phyloP scores from a whole-genome alignment of 2,113 vertebrate genomes.

The Pithys albifrons region DNA sequence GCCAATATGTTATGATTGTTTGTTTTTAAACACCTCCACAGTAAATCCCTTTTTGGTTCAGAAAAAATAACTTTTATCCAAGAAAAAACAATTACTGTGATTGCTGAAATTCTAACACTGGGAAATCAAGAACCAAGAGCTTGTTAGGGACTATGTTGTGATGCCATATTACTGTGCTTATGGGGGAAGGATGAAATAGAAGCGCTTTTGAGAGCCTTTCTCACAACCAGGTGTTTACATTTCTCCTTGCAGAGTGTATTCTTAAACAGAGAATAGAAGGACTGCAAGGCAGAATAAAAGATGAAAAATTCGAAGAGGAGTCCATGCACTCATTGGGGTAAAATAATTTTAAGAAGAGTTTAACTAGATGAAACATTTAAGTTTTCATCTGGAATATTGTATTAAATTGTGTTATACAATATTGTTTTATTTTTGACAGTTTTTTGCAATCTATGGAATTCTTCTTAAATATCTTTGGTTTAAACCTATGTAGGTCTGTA shows the following conservation, averaged over 20 bases:
- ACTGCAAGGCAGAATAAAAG: neutral
- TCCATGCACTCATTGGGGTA: neutral
- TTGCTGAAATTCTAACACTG: neutral
- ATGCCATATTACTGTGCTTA: neutral
- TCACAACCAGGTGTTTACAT: neutral
- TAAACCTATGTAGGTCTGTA: neutral
- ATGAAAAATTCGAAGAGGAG: neutral
- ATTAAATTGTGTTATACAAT: neutral
- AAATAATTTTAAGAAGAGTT: neutral
- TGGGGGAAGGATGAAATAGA: neutral
- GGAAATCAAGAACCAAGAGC: neutral
- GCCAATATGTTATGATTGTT: neutral
- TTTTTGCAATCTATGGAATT: neutral
- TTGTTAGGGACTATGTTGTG: neutral
- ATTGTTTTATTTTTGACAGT: neutral
- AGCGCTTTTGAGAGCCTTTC: neutral
- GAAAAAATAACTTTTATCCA: slow-evolving; percentile 8
- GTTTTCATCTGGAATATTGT: neutral
- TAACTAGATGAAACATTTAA: neutral
- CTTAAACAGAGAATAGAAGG: neutral
- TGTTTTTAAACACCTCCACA: neutral
- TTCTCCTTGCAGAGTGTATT: neutral
- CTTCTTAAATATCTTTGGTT: neutral
- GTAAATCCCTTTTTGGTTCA: neutral
- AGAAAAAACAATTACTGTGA: neutral